Evolutionary conservation across 2,888 invertebrate genomes (phyloP), one percentile per base, ranked within the genome.

Genomic region (Parnassius smintheus): DNA sequence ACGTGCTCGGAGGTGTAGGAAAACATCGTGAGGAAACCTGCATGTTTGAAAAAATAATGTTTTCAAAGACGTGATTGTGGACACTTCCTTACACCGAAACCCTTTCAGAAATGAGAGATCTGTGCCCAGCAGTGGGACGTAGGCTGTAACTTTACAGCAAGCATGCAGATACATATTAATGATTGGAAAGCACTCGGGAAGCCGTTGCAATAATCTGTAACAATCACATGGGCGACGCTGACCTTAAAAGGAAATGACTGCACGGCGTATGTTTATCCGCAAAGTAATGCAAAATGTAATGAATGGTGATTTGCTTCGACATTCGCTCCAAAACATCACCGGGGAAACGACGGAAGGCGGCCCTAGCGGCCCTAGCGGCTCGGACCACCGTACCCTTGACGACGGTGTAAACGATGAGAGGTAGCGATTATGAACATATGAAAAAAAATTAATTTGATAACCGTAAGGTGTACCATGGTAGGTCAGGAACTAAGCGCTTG

Each of bases 281-380:
- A 68, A 76, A 83, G 83, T 81, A 76, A 78, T 81, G 72, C 63
- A 69, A 73, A 65, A 65, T 64, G 73, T 86, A 86, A 88, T 87
- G 85, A 86, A 84, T 81, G 81, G 84, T 85, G 80, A 84, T 86
- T 86, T 85, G 81, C 80, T 76, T 72, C 75, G 77, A 78, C 76
- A 65, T 66, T 68, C 55, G 66, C 67, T 65, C 65, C 61, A 61
- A 66, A 69, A 69, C 66, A 68, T 67, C 69, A 68, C 81, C 78
- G 75, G 75, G 78, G 81, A 80, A 82, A 86, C 81, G 78, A 80
- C 77, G 77, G 72, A 82, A 82, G 84, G 83, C 83, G 84, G 79
- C 74, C 70, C 76, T 69, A 51, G 71, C 69, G 79, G 76, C 80
- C 81, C 76, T 69, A 51, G 71, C 69, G 79, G 76, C 80, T 81